These are phyloP conservation scores for Phyllostomus hastatus DNA, from an alignment of 2,113 vertebrate genomes.

Conservation along the genomic window DNA sequence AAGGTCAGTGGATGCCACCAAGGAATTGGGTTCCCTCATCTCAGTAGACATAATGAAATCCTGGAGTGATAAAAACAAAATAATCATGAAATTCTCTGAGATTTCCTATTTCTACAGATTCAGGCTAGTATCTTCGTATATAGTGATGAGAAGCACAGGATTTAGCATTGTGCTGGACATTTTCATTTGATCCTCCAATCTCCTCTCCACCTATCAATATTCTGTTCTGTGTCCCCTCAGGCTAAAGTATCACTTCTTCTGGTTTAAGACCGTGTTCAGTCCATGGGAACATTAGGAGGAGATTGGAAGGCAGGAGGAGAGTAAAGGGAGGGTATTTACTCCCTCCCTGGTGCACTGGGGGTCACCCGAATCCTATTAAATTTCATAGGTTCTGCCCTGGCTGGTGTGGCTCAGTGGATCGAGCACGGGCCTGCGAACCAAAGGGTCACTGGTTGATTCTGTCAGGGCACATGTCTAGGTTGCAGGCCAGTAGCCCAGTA, in stretches of 20 bases:
- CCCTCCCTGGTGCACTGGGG: neutral
- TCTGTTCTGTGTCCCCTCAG: neutral
- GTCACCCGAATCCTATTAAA: neutral
- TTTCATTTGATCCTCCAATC: neutral
- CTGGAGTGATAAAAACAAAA: conserved; percentile 1
- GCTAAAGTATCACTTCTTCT: neutral
- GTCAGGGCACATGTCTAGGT: too few species aligned
- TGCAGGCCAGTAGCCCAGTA: too few species aligned
- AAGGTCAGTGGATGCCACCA: neutral
- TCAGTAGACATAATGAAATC: neutral
- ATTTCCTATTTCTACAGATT: neutral
- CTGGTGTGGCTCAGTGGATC: too few species aligned
- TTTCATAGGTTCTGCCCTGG: neutral
- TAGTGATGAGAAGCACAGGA: neutral
- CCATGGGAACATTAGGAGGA: neutral
- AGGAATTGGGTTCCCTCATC: neutral
- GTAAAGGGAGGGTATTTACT: neutral
- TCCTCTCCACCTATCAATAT: neutral
- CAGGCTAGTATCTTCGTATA: neutral
- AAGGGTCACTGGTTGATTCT: too few species aligned
- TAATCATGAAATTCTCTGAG: neutral
- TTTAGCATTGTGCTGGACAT: neutral
- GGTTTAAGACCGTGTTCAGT: neutral
- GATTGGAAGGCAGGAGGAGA: neutral
- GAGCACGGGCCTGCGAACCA: too few species aligned